Conservation (phyloP, 2,113 vertebrate genomes). For the Prietella phreatophila region DNA sequence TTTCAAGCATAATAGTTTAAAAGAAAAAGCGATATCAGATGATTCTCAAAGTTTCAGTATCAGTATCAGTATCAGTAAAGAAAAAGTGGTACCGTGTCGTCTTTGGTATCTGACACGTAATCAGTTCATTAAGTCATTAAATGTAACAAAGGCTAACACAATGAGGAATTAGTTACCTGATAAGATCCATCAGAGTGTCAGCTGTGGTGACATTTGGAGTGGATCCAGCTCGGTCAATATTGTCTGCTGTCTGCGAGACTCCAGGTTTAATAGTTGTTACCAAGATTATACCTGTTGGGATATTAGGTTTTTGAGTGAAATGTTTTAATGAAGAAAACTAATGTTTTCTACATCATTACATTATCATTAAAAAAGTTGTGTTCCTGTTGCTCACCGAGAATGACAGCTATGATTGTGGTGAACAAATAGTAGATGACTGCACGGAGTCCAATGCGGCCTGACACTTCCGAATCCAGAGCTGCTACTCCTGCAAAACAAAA, state of each 20-base stretch:
- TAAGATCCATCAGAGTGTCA: conserved; percentile 91
- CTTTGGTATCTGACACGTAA: not conserved
- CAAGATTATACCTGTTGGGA: conserved; percentile 82
- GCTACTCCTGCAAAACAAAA: conserved; percentile 80
- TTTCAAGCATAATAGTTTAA: not conserved
- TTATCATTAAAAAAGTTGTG: not conserved
- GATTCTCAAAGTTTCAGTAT: not conserved
- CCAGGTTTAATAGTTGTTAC: conserved; percentile 94
- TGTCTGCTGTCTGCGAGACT: conserved; percentile 79
- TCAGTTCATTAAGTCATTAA: not conserved
- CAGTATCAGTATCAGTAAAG: not conserved
- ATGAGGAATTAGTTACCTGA: conserved; percentile 76
- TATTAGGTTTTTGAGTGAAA: not conserved
- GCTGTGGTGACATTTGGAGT: conserved; percentile 88
- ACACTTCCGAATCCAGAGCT: conserved; percentile 89
- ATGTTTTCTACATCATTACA: not conserved
- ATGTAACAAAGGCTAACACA: not conserved
- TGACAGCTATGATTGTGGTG: conserved; percentile 89
- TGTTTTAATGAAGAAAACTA: not conserved
- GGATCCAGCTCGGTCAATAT: conserved; percentile 83
- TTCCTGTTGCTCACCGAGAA: conserved; percentile 79
- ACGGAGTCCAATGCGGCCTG: conserved; percentile 90
- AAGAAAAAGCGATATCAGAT: not conserved
- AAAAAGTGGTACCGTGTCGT: no score
- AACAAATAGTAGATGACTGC: conserved; percentile 91